Evolutionary conservation across 2,797 vertebrate genomes (phyloP), one percentile per base, ranked within the genome.

Genomic region (Apodemus agrarius): DNA sequence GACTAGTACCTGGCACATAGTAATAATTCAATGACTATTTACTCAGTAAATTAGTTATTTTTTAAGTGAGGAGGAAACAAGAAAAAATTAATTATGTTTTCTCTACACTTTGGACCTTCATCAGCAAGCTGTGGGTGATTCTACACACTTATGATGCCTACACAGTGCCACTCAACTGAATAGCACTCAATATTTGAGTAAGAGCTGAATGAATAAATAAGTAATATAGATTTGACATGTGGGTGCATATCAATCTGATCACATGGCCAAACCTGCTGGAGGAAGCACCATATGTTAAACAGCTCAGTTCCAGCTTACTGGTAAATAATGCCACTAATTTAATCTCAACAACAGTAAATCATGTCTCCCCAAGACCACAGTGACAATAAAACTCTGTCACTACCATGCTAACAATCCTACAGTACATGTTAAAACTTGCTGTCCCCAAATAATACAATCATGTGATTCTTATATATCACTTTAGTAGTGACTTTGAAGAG

Each of bases 251-350:
- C 52, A 91, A 24, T 54, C 79, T 90, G 78, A 75, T 63, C 85
- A 95, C 2, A 0, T 22, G 59, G 29, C 92, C 37, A 75, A n/a
- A 72, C 80, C 82, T 94, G 31, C n/a, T 40, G 21, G 52, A 83
- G 86, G 75, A 91, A 98, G 81, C 11, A 40, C 57, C 57, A 86
- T 72, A 87, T 96, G 63, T 43, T 74, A 37, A 95, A 74, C 34
- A 92, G 40, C 40, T 84, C 83, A 37, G 76, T 86, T 61, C 34
- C 43, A 46, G 37, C 79, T 78, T 72, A 10, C 24, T 74, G 43
- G 43, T 91, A 80, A 94, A 49, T 19, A 79, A 85, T 22, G 22
- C 67, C 88, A 89, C 83, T 13, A 80, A 43, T 91, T 83, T 59
- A 69, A 75, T 80, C 63, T 90, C 43, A 11, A 9, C 21, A 81